Conservation (phyloP, 2,797 vertebrate species). For the Chiloscyllium punctatum region DNA sequence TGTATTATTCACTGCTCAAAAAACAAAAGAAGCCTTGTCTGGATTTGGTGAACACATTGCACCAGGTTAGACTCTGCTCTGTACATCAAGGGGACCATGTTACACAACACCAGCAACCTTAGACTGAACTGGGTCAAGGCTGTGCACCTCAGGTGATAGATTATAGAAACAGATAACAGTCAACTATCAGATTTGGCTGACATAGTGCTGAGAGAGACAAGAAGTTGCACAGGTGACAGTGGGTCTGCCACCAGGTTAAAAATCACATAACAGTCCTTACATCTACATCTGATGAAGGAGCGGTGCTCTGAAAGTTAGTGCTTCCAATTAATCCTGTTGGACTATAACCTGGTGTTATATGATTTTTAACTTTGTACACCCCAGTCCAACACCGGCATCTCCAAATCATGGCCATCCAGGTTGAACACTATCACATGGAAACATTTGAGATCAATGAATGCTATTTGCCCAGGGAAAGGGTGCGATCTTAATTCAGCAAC, state of each 20-base stretch:
- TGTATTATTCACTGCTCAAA: neutral
- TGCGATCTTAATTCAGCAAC: neutral
- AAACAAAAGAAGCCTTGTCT: neutral
- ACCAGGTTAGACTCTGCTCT: neutral
- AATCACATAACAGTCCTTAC: no score
- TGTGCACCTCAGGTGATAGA: neutral
- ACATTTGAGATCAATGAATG: neutral
- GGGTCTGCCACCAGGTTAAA: neutral
- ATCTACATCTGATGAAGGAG: no score
- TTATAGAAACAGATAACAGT: neutral
- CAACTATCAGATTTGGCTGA: neutral
- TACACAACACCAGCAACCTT: neutral
- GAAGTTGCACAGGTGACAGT: neutral
- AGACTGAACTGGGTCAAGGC: neutral
- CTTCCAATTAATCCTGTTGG: no score
- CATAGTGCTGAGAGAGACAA: neutral
- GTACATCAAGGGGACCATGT: neutral
- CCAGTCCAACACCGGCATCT: no score
- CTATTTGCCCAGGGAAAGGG: neutral
- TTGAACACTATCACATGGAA: neutral
- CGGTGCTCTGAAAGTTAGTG: no score
- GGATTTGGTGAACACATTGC: neutral
- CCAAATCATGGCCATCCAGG: neutral
- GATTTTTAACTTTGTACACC: no score
- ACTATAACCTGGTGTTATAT: no score